Base-by-base conservation (phyloP, 2,113 vertebrate genomes). In the Hassar affinis region DNA sequence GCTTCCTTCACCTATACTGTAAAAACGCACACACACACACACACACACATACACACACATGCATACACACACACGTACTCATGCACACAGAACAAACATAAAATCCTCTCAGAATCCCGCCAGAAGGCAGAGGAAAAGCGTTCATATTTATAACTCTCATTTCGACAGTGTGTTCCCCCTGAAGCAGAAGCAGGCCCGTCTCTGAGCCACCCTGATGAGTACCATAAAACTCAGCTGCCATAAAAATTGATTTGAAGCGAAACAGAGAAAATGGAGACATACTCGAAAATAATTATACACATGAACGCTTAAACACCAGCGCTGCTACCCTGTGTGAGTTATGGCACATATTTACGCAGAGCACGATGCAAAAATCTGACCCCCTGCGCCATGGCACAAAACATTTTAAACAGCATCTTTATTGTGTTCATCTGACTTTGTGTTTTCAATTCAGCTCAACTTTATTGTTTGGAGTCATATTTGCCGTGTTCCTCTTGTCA, bases 241-340 rank as follows among this genome's bases (percentile, higher is more conserved):
- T 89, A 89, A 89, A 89, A 88, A 89, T 88, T 88, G 88, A 89
- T 89, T 89, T 89, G 88, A 89, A 86, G 85, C 77, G 79, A 89
- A 88, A 85, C 86, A 89, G 84, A 85, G 81, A 81, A 88, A 88
- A 89, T 88, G 87, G 88, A 89, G 88, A 89, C 88, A 89, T 84
- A 87, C 86, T 89, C 79, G 66, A 85, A 89, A 89, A 88, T 87
- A 88, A 89, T 89, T 89, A 89, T 86, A 86, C 88, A 89, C 88
- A 89, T 88, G 85, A 87, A 86, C 85, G 88, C 83, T 85, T 89
- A 89, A 89, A 84, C 69, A 87, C 75, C 81, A 78, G 61, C 27
- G 49, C 59, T 56, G 78, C 84, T 82, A 86, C 81, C 57, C 78
- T 10, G 66, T 57, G 62, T 86, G 83, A 88, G 79, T 89, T 88